A percentile compares a stretch with the other conserved stretches of the same genome.
These are phyloP conservation scores for Ibycter americanus DNA, from an alignment of 2,797 vertebrate species.

Conservation along the genomic window DNA sequence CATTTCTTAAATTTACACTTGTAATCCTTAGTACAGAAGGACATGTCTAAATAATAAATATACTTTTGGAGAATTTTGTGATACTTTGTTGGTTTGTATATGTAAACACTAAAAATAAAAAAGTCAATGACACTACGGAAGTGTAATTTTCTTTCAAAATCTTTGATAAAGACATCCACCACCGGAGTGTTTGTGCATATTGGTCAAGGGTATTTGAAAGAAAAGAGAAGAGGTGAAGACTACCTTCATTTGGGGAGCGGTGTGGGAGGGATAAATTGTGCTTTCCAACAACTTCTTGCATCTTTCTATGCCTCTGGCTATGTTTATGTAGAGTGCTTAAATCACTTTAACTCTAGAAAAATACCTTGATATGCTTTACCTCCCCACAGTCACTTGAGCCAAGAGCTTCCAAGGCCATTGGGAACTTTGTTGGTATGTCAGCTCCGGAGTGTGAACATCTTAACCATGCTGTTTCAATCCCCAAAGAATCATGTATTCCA, in stretches of 20 bases:
- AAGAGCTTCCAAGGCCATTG: not conserved
- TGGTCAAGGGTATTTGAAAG: not conserved
- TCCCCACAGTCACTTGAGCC: not conserved
- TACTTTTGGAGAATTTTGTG: not conserved
- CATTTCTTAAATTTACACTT: not conserved
- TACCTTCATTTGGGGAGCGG: accelerated
- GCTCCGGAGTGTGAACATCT: not conserved
- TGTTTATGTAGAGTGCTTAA: not conserved
- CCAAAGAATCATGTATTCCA: not conserved
- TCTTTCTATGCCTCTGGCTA: not conserved
- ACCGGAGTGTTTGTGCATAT: not conserved
- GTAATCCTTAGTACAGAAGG: not conserved
- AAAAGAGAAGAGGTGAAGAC: not conserved
- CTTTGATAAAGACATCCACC: not conserved
- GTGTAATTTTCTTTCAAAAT: not conserved
- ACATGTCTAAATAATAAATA: not conserved
- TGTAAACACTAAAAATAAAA: not conserved
- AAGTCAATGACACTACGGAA: not conserved
- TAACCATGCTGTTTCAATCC: not conserved
- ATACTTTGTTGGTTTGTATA: not conserved
- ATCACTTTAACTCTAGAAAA: not conserved
- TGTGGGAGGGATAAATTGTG: accelerated
- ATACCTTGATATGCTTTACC: not conserved
- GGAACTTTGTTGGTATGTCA: not conserved
- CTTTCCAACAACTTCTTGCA: not conserved